These are phyloP conservation scores for Caenorhabditis auriculariae DNA, from an alignment of 2,888 invertebrate species.

Conservation along the genomic window DNA sequence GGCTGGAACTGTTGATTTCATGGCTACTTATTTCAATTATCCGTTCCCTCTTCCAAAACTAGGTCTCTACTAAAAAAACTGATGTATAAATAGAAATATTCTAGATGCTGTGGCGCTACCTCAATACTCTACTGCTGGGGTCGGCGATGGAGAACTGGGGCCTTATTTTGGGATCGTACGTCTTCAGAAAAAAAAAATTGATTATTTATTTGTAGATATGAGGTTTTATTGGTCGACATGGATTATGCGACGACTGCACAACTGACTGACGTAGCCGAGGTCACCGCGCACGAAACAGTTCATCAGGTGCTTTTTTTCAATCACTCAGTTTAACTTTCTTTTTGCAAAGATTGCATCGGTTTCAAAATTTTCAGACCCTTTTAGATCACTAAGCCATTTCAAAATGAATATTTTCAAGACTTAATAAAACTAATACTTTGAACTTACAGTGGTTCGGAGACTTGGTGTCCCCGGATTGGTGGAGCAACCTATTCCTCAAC, in stretches of 20 bases:
- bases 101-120: slow-evolving; percentile 34
- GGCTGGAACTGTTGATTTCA: slow-evolving; percentile 70
- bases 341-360: not conserved
- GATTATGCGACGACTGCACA: slow-evolving; percentile 25
- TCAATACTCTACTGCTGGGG: slow-evolving; percentile 21
- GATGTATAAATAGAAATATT: slow-evolving; percentile 7
- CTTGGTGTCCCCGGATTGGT: slow-evolving; percentile 43
- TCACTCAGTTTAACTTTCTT: not conserved
- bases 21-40: slow-evolving; percentile 77
- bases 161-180: slow-evolving; percentile 36
- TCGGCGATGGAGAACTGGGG: slow-evolving; percentile 46
- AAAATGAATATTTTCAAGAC: too few relatives aligned
- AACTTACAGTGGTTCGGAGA: slow-evolving; percentile 49
- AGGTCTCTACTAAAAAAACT: slow-evolving; percentile 68
- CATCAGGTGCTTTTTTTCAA: slow-evolving; percentile 24
- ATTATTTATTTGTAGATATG: not conserved
- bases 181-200: not conserved
- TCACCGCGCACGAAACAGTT: slow-evolving; percentile 36
- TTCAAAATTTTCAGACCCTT: too few relatives aligned
- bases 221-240: slow-evolving; percentile 24
- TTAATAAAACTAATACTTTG: not conserved
- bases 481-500: slow-evolving; percentile 46
- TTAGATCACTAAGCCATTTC: too few relatives aligned
- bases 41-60: slow-evolving; percentile 81
- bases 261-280: slow-evolving; percentile 18